Percentiles rank a stretch among this genome's conserved stretches.
phyloP scores from a whole-genome alignment of 2,797 vertebrate genomes.

The Clamator glandarius region DNA sequence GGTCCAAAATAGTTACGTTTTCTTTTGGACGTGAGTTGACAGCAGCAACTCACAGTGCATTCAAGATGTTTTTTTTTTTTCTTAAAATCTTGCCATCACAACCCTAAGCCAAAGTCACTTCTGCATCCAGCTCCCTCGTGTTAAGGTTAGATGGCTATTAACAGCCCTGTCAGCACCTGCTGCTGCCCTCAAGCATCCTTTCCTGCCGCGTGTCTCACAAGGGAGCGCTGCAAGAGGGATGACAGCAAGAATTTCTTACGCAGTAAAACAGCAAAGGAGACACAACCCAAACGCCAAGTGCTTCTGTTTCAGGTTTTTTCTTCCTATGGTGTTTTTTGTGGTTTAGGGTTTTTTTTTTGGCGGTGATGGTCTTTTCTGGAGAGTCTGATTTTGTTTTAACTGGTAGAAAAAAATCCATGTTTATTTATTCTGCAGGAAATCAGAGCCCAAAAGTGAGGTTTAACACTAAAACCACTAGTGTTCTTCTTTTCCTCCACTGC shows the following conservation, averaged over 20 bases:
- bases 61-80: too few species aligned
- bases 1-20: too few species aligned
- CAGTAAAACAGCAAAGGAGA: not conserved
- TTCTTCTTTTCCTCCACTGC: not conserved
- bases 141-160: not conserved
- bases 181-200: not conserved
- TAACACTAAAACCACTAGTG: not conserved
- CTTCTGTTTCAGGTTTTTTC: not conserved
- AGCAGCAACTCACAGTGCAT: not conserved
- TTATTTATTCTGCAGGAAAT: not conserved
- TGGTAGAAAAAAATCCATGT: not conserved
- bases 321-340: not conserved
- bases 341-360: not conserved
- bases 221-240: not conserved
- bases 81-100: not conserved
- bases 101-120: not conserved
- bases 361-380: not conserved
- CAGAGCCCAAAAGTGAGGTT: not conserved
- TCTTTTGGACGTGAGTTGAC: rapidly evolving
- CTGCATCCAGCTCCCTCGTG: not conserved
- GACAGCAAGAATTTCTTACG: not conserved
- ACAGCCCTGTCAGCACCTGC: not conserved
- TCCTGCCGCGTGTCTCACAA: not conserved
- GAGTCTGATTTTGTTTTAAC: not conserved
- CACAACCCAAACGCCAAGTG: not conserved